A percentile compares a stretch with the other conserved stretches of the same genome.
These are phyloP conservation scores for Calephelis nemesis DNA, from an alignment of 1,140 invertebrate genomes.

Conservation along the genomic window DNA sequence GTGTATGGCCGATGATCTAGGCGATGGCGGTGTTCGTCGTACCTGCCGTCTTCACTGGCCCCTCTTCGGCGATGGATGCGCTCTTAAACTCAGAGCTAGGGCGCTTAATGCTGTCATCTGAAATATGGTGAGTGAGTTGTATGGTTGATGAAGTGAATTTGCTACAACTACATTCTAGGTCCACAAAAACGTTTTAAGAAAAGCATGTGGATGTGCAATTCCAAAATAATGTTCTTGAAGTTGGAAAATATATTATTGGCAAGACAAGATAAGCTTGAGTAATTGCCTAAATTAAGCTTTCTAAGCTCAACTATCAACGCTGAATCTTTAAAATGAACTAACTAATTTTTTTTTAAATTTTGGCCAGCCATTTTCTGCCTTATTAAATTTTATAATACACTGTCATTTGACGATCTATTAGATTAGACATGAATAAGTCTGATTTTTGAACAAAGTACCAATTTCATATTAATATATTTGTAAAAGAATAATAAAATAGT, in stretches of 20 bases:
- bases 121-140: slow-evolving; percentile 74
- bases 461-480: too few species aligned
- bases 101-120: slow-evolving; percentile 77
- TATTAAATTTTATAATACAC: too few species aligned
- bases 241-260: not conserved
- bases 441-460: too few species aligned
- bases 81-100: slow-evolving; percentile 77
- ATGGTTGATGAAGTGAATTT: slow-evolving; percentile 63
- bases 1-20: slow-evolving; percentile 68
- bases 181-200: slow-evolving; percentile 42
- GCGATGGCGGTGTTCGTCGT: slow-evolving; percentile 67
- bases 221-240: not conserved
- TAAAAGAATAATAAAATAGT: too few species aligned
- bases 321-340: too few species aligned
- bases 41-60: slow-evolving; percentile 65
- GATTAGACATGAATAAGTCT: too few species aligned
- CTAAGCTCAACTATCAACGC: too few species aligned
- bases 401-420: too few species aligned
- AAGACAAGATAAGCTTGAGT: too few species aligned
- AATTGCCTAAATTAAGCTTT: not conserved
- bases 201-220: not conserved
- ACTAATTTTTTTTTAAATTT: too few species aligned
- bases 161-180: slow-evolving; percentile 58
- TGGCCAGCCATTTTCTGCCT: too few species aligned
- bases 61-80: slow-evolving; percentile 67